phyloP scores from a whole-genome alignment of 2,888 invertebrate species.

The Agonopterix subpropinquella region DNA sequence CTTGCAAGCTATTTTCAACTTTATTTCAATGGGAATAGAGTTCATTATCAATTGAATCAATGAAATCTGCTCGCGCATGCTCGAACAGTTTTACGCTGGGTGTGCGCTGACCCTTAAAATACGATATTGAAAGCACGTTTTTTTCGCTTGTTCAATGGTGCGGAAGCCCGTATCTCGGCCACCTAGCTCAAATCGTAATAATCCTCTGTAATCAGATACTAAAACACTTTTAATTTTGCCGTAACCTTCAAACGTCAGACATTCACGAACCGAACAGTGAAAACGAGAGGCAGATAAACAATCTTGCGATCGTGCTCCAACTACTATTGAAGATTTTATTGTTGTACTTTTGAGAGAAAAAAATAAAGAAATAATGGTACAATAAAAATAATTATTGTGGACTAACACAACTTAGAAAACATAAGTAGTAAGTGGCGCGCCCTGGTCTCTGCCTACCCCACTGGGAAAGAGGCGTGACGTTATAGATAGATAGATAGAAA shows the following conservation, averaged over 20 bases:
- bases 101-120: too few relatives aligned
- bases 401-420: too few relatives aligned
- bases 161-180: conserved; percentile 39
- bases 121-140: background rate
- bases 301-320: conserved; percentile 49
- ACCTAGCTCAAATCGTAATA: conserved; percentile 49
- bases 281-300: conserved; percentile 68
- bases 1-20: too few relatives aligned
- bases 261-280: conserved; percentile 63
- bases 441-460: too few relatives aligned
- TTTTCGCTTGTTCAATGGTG: conserved; percentile 1
- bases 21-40: too few relatives aligned
- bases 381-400: too few relatives aligned
- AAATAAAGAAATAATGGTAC: background rate
- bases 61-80: too few relatives aligned
- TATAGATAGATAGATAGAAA: too few relatives aligned
- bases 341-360: conserved; percentile 21
- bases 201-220: conserved; percentile 66
- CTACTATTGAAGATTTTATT: conserved; percentile 46
- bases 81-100: too few relatives aligned
- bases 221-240: conserved; percentile 70
- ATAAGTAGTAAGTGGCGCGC: too few relatives aligned
- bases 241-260: conserved; percentile 65
- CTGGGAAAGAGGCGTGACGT: too few relatives aligned
- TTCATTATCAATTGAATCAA: too few relatives aligned